Conservation (phyloP, 2,797 vertebrate species). For the Meda fulgida region DNA sequence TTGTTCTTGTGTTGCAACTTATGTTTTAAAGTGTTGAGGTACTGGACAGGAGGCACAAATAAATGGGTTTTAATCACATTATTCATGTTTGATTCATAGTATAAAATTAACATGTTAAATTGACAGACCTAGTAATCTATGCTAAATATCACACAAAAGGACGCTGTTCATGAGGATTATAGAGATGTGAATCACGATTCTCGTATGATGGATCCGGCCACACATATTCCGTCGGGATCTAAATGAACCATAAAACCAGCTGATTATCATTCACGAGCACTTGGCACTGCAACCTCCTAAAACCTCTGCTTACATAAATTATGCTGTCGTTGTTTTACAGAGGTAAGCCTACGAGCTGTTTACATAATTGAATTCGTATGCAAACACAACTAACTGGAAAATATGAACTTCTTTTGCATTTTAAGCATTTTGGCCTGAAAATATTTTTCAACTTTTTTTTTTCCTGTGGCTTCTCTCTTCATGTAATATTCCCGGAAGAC, state of each 20-base stretch:
- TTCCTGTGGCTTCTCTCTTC: not conserved
- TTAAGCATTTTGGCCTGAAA: conserved; percentile 45
- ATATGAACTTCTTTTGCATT: conserved; percentile 23
- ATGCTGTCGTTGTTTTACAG: conserved; percentile 33
- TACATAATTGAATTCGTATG: conserved; percentile 56
- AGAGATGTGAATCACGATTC: conserved; percentile 15
- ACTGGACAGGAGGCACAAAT: not conserved
- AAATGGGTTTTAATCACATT: not conserved
- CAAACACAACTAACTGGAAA: conserved; percentile 55
- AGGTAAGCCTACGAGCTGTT: conserved; percentile 53
- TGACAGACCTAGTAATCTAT: not conserved
- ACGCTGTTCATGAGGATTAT: not conserved
- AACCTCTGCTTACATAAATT: conserved; percentile 56
- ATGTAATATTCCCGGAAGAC: conserved; percentile 16
- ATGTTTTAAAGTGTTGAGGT: not conserved
- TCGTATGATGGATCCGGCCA: not conserved
- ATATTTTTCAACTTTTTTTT: not conserved
- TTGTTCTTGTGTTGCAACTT: not conserved
- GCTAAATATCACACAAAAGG: conserved; percentile 1
- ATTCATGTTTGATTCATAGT: conserved; percentile 6
- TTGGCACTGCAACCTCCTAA: conserved; percentile 44
- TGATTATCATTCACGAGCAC: conserved; percentile 41
- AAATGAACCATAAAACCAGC: conserved; percentile 34
- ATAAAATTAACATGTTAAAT: conserved; percentile 1
- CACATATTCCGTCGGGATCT: conserved; percentile 2